A percentile compares a stretch with the other conserved stretches of the same genome.
phyloP scores from a whole-genome alignment of 2,113 vertebrate species.

The Mirounga angustirostris region DNA sequence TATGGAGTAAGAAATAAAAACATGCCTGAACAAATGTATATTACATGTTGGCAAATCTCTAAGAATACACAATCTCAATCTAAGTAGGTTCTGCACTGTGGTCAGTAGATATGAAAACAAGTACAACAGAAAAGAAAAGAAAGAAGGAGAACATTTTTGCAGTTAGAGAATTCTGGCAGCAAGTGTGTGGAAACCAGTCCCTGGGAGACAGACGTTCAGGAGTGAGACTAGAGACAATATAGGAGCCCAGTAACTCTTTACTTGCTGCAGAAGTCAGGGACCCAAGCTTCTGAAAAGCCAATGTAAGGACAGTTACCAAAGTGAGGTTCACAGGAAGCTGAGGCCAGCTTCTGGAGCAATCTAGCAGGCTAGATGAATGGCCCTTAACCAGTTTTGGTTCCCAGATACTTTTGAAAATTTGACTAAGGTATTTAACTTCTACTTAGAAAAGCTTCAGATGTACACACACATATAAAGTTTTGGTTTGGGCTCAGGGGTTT shows the following conservation, averaged over 20 bases:
- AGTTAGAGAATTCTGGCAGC: background rate
- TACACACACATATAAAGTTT: background rate
- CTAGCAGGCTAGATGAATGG: background rate
- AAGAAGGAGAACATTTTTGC: background rate
- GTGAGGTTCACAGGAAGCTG: background rate
- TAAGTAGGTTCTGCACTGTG: background rate
- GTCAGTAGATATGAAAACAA: background rate
- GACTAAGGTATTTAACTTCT: background rate
- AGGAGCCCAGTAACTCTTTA: background rate
- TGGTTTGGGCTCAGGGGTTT: background rate
- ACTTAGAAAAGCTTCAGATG: background rate
- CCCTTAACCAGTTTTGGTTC: background rate
- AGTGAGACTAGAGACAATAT: background rate
- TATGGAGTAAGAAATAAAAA: conserved; percentile 3
- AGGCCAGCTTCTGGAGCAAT: background rate
- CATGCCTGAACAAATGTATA: background rate
- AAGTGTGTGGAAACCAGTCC: background rate
- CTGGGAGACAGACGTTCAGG: background rate
- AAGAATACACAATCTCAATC: background rate
- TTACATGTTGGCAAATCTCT: background rate
- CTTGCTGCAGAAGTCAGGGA: background rate
- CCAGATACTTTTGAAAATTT: background rate
- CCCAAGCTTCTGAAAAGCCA: background rate
- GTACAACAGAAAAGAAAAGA: background rate
- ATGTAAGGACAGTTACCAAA: background rate